Evolutionary conservation across 2,797 vertebrate genomes (phyloP), one percentile per base, ranked within the genome.

Genomic region (Buceros bicornis): DNA sequence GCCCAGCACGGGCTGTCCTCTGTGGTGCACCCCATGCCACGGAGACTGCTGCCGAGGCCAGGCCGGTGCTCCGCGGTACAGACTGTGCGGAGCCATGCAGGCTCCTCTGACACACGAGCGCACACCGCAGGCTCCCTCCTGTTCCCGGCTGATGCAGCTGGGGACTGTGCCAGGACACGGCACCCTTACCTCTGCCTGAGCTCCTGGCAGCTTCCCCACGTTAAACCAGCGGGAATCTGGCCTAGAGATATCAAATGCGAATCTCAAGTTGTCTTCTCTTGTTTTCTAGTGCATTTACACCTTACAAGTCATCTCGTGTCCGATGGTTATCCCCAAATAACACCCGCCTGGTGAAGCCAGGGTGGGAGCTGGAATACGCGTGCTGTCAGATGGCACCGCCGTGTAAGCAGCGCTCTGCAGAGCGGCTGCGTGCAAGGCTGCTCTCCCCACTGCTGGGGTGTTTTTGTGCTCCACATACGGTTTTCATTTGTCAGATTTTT

Each of bases 401-500:
- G 65, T 61, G 15, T 6, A 64, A 22, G 24, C 18, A 0, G 5
- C 18, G 74, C 40, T 88, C 70, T 79, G 88, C 70, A 70, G 3
- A 16, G 74, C 37, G 66, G 5, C 33, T 50, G 33, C 20, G 4
- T 4, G 51, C 54, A 62, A 72, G 69, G 20, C 60, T 57, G 62
- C 76, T 69, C 83, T 87, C 48, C 64, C 29, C 53, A 7, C 26
- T 73, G 40, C 50, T 42, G 40, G 31, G 8, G 21, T 40, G 37
- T 8, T 28, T 22, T 13, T 56, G 21, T 24, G 11, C 29, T n/a
- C 45, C 43, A 58, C 86, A 90, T 54, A 21, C 87, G 92, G 71
- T 90, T 96, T 95, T 80, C 7, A 31, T 97, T 97, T 97, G 89
- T 90, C 78, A 35, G 62, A 53, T 90, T 94, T 95, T 95, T 89